Conservation (phyloP, 2,797 vertebrate genomes). For the Muscicapa striata region DNA sequence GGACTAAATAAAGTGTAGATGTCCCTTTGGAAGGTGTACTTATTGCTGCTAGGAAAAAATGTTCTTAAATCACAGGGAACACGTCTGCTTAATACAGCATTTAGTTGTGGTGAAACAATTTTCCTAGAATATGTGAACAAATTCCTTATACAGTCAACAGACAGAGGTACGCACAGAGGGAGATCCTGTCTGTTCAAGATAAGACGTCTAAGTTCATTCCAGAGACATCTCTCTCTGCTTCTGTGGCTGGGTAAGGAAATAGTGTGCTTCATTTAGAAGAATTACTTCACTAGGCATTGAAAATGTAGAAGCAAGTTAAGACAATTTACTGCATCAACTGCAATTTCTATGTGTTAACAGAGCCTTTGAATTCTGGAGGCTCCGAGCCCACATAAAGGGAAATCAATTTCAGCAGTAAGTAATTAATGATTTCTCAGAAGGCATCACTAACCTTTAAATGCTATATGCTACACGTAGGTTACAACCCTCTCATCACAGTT, state of each 20-base stretch:
- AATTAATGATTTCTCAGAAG: slow-evolving; percentile 28
- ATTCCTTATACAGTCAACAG: slow-evolving; percentile 53
- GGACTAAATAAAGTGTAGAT: not conserved
- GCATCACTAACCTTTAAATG: not conserved
- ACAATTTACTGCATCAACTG: not conserved
- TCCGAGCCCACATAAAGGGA: not conserved
- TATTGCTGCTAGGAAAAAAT: not conserved
- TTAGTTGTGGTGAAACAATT: slow-evolving; percentile 7
- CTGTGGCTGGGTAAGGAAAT: not conserved
- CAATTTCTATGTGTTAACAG: not conserved
- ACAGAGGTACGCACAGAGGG: not conserved
- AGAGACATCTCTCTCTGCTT: not conserved
- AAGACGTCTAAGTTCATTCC: not conserved
- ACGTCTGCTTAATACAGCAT: slow-evolving; percentile 5
- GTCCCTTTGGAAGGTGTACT: not conserved
- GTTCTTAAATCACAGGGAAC: not conserved
- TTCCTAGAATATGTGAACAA: not conserved
- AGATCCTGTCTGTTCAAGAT: slow-evolving; percentile 23
- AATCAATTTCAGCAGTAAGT: not conserved
- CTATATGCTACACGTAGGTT: not conserved
- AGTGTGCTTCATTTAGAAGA: not conserved
- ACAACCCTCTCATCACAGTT: not conserved
- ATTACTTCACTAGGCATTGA: not conserved
- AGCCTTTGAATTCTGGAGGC: not conserved
- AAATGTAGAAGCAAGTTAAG: not conserved